Conservation (phyloP, 92 coral and sea anemone genomes). For the Parazoanthus atlanticus region DNA sequence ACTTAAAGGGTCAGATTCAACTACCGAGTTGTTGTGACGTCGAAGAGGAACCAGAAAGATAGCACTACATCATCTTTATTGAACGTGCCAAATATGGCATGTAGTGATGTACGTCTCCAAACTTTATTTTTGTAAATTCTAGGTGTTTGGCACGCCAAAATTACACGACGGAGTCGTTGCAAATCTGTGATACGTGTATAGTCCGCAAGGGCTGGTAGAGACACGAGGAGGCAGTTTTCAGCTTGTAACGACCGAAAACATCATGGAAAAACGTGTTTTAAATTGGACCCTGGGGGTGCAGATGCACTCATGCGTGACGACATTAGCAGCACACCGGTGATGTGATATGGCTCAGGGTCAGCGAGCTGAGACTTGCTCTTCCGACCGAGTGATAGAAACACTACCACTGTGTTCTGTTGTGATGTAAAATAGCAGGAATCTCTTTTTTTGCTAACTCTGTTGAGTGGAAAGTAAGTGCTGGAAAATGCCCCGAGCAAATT, state of each 20-base stretch:
- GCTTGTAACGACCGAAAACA: not conserved
- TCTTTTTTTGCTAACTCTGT: not conserved
- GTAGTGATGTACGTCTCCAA: not conserved
- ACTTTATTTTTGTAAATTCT: not conserved
- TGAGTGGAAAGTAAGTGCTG: not conserved
- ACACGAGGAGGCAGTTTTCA: not conserved
- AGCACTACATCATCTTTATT: not conserved
- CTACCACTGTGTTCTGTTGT: not conserved
- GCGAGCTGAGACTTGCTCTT: not conserved
- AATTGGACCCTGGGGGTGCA: not conserved
- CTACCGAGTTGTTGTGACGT: conserved; percentile 39
- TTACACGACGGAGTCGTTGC: not conserved
- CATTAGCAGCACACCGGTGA: not conserved
- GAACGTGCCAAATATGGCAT: conserved; percentile 16
- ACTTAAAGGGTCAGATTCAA: conserved; percentile 60
- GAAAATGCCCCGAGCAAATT: not conserved
- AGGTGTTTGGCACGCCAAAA: not conserved
- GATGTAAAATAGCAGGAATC: not conserved
- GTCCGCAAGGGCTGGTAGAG: not conserved
- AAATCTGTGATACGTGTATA: not conserved
- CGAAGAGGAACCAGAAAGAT: conserved; percentile 67
- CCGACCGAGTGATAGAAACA: not conserved
- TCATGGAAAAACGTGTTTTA: not conserved
- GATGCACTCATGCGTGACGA: conserved; percentile 12
- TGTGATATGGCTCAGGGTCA: not conserved